Conservation (phyloP, 2,888 invertebrate genomes). For the Mythimna pallens region DNA sequence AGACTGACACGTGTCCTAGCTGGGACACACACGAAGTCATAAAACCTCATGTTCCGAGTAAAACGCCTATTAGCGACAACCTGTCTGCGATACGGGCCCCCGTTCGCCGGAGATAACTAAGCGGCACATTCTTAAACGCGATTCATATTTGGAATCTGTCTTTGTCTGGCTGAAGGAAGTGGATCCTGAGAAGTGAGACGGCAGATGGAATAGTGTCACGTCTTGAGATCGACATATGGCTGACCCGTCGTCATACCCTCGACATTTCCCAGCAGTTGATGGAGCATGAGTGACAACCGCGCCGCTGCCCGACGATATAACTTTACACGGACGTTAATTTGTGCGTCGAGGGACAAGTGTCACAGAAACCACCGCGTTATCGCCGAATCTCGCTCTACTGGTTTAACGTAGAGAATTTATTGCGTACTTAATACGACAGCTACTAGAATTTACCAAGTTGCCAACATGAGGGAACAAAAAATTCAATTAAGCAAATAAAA, state of each 20-base stretch:
- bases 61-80: slow-evolving; percentile 90
- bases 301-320: slow-evolving; percentile 82
- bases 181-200: slow-evolving; percentile 84
- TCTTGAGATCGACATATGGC: slow-evolving; percentile 85
- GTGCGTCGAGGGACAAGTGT: slow-evolving; percentile 82
- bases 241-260: slow-evolving; percentile 88
- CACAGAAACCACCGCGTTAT: slow-evolving; percentile 81
- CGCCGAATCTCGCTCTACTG: slow-evolving; percentile 82
- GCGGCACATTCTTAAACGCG: slow-evolving; percentile 81
- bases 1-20: slow-evolving; percentile 84
- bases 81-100: slow-evolving; percentile 86
- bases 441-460: slow-evolving; percentile 84
- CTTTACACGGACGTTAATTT: slow-evolving; percentile 89
- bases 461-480: slow-evolving; percentile 71
- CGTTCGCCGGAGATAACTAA: slow-evolving; percentile 83
- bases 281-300: slow-evolving; percentile 90
- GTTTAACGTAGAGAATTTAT: slow-evolving; percentile 84
- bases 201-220: slow-evolving; percentile 87
- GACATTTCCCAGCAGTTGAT: slow-evolving; percentile 89
- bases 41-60: slow-evolving; percentile 85
- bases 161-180: slow-evolving; percentile 84
- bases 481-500: slow-evolving; percentile 70
- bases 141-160: slow-evolving; percentile 81
- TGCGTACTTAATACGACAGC: slow-evolving; percentile 82
- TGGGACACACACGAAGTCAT: slow-evolving; percentile 87